Evolutionary conservation across 2,113 vertebrate genomes (phyloP), one percentile per base, ranked within the genome.

Genomic region (Tupaia tana): DNA sequence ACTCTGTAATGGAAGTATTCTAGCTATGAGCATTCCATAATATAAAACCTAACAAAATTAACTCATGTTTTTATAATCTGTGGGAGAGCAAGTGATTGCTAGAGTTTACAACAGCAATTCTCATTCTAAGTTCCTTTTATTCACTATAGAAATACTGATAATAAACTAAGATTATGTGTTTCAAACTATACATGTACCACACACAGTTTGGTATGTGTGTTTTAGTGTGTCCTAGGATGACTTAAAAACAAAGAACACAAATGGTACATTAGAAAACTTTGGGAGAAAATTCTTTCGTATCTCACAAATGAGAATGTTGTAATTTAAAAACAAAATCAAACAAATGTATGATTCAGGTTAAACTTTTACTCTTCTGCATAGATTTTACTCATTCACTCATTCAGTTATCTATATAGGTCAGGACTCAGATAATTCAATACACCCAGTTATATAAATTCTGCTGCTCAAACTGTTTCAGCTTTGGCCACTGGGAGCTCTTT

Each of bases 11-110:
- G 71, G 15, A 12, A 90, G 54, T 19, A 43, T 43, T 59, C 20
- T 87, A 22, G n/a, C 54, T 93, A 31, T 54, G n/a, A 79, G 31
- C 91, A 93, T 81, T 70, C 58, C 18, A 77, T 11, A 95, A 88
- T 69, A 90, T 63, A 90, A 94, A 52, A 56, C 25, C 9, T 16
- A 83, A 84, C 31, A 81, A 69, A 90, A 58, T n/a, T 70, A 94
- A 74, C 52, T 90, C 29, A n/a, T 8, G n/a, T 31, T 90, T 96
- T 58, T 75, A 91, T 63, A 91, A 67, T 14, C 7, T 22, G 3
- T 10, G 9, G 9, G 86, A 93, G 16, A 91, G 43, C 90, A 92
- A 77, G 75, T 67, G 31, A 59, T 70, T 74, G 63, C 56, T 86
- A 69, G 63, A 6, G 34, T 34, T 79, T 70, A 29, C 6, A 92